Evolutionary conservation across 2,113 vertebrate genomes (phyloP).

Genomic region (Equus przewalskii): DNA sequence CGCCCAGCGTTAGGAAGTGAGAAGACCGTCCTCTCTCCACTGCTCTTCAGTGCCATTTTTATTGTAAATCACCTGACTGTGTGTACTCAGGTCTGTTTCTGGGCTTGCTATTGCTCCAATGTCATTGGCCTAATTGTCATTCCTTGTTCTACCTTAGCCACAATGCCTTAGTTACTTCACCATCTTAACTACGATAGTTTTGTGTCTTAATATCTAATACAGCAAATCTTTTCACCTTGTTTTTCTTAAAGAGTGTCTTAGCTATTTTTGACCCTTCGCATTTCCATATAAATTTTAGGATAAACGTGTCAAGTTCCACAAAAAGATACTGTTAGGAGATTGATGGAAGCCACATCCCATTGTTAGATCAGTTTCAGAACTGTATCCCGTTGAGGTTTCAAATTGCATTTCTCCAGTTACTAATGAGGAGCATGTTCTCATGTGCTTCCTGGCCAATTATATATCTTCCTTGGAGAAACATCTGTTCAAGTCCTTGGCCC

Average conservation of each 20-base stretch:
- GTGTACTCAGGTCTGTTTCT: background rate
- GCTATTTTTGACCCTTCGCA: background rate
- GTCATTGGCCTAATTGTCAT: background rate
- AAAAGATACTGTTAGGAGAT: background rate
- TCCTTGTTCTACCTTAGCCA: background rate
- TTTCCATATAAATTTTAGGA: background rate
- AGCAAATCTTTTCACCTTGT: background rate
- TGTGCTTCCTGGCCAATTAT: background rate
- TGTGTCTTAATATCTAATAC: background rate
- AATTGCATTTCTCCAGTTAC: background rate
- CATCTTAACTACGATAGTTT: background rate
- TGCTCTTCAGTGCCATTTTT: background rate
- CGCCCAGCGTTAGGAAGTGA: background rate
- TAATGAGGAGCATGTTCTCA: background rate
- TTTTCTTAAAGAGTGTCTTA: background rate
- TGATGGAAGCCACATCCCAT: background rate
- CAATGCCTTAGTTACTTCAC: background rate
- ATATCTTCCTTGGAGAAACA: background rate
- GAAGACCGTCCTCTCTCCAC: background rate
- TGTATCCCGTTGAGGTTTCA: background rate
- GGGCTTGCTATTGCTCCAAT: background rate
- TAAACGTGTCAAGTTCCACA: background rate
- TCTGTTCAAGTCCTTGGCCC: background rate
- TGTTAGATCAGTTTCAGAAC: background rate
- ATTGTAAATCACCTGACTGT: background rate